Base-by-base conservation (phyloP, 2,113 vertebrate genomes). In the Callochromis pleurospilus region DNA sequence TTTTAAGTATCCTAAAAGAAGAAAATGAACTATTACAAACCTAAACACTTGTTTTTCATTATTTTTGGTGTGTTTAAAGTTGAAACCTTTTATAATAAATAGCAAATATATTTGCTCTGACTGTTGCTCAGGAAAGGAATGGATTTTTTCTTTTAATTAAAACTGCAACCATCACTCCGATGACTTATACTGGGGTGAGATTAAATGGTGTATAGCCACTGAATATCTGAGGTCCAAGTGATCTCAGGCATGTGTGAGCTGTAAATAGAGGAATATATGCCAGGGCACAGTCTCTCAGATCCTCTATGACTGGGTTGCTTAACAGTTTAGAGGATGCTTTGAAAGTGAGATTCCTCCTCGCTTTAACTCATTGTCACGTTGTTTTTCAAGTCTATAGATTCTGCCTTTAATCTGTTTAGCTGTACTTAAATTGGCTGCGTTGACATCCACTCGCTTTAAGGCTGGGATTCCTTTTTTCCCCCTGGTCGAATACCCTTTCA, bases 341-440 rank as follows among this genome's bases (percentile, higher is more conserved):
- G 96, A 97, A 96, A 97, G 95, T 97, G 96, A 94, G 95, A 96
- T 96, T 97, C 94, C 92, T 93, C 94, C 94, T 96, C 95, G 94
- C 93, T 95, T 95, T 96, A 94, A 94, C 96, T 96, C 96, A 97
- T 97, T 97, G 96, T 97, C 89, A 84, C 86, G 91, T 96, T 96
- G 95, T 97, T 97, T 96, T 97, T 97, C 96, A 95, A 92, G 93
- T 96, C 96, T 90, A 95, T 94, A 96, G 97, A 97, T 96, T 94
- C 89, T 83, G 93, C 91, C 94, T 97, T 96, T 99, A 98, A 98
- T 99, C 98, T 98, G 97, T 98, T 98, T 98, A 98, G 97, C 97
- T 96, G 96, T 97, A 98, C 97, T 98, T 97, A 98, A 97, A 97
- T 97, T 97, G 96, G 96, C 95, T 92, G 95, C 96, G 96, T 98